A percentile compares a stretch with the other conserved stretches of the same genome.
These are phyloP conservation scores for Gymnothorax reevesii DNA, from an alignment of 2,797 vertebrate species.

Conservation along the genomic window DNA sequence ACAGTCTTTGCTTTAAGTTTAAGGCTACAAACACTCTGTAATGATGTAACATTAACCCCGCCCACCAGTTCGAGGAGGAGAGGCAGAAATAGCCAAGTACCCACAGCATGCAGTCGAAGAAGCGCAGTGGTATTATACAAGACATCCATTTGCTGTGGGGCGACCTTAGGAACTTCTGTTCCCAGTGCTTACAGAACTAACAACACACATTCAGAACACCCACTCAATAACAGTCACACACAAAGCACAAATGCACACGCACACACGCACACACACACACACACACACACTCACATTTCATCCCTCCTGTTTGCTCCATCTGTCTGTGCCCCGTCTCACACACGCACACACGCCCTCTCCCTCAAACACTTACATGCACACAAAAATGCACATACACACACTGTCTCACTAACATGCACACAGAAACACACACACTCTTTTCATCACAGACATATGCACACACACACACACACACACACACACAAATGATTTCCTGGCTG, in stretches of 20 bases:
- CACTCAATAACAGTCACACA: not conserved
- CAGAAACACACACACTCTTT: no score
- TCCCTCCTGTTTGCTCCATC: conserved; percentile 1
- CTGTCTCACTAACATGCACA: no score
- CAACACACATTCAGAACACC: conserved; percentile 36
- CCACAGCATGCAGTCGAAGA: not conserved
- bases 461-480: no score
- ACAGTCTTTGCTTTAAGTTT: not conserved
- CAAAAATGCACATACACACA: not conserved
- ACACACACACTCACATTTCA: not conserved
- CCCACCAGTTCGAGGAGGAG: not conserved
- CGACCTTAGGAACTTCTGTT: conserved; percentile 37
- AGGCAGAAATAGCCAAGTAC: conserved; percentile 26
- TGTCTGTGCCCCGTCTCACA: not conserved
- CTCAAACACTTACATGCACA: not conserved
- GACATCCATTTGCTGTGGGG: conserved; percentile 26
- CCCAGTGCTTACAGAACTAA: conserved; percentile 23
- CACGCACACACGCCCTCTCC: not conserved
- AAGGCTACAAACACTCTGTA: conserved; percentile 10
- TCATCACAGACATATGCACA: no score
- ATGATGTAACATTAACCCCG: conserved; percentile 19
- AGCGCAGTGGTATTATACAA: conserved; percentile 33
- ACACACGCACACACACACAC: conserved; percentile 5
- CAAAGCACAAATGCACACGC: not conserved
- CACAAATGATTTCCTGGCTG: not conserved